Evolutionary conservation across 1,140 invertebrate species (phyloP).

Genomic region (Pseudomyrmex gracilis): DNA sequence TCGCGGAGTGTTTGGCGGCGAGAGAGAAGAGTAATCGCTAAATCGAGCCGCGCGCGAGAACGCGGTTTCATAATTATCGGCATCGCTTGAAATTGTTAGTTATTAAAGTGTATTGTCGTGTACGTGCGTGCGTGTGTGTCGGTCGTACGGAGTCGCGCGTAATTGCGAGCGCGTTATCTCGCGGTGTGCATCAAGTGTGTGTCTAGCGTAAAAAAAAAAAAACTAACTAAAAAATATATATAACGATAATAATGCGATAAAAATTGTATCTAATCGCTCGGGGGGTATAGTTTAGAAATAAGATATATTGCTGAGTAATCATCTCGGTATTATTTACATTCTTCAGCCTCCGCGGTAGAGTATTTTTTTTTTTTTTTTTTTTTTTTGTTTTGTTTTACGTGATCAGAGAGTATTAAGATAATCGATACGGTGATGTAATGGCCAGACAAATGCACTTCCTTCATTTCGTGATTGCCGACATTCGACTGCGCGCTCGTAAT

Average conservation of each 20-base stretch:
- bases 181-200: constrained; percentile 11
- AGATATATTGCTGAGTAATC: constrained; percentile 10
- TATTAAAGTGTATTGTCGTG: constrained; percentile 49
- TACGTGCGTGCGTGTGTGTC: background rate
- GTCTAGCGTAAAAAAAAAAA: constrained; percentile 4
- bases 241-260: background rate
- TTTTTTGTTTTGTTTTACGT: background rate
- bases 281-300: background rate
- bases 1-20: constrained; percentile 8
- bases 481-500: background rate
- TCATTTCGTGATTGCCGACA: background rate
- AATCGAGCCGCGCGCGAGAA: constrained; percentile 36
- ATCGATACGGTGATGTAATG: constrained; percentile 11
- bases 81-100: constrained; percentile 54
- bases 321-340: constrained; percentile 23
- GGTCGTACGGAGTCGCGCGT: constrained; percentile 28
- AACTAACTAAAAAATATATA: background rate
- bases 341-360: background rate
- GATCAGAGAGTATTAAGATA: constrained; percentile 1
- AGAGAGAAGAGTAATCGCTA: constrained; percentile 24
- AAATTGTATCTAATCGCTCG: constrained; percentile 20
- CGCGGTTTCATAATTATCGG: constrained; percentile 55
- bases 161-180: constrained; percentile 46
- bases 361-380: too few relatives aligned
- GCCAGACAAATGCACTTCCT: background rate